A percentile compares a stretch with the other conserved stretches of the same genome.
These are phyloP conservation scores for Gobionotothen gibberifrons DNA, from an alignment of 2,797 vertebrate genomes.

Conservation along the genomic window DNA sequence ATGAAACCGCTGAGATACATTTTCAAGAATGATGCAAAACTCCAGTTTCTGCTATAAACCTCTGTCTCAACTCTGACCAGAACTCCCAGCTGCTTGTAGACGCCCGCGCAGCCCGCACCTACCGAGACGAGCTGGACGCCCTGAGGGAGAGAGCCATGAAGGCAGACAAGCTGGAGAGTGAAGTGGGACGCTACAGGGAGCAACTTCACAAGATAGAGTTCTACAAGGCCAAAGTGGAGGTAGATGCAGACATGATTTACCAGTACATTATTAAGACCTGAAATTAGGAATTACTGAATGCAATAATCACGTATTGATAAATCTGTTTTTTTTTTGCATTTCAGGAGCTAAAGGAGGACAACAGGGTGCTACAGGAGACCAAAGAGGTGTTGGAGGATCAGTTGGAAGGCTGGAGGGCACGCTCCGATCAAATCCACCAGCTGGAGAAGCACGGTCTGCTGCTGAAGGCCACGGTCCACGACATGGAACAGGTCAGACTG, in stretches of 20 bases:
- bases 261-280: background rate
- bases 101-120: slow-evolving; percentile 90
- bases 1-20: background rate
- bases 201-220: slow-evolving; percentile 94
- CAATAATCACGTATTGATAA: background rate
- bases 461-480: slow-evolving; percentile 89
- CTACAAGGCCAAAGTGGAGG: slow-evolving; percentile 95
- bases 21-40: background rate
- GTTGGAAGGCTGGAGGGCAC: slow-evolving; percentile 88
- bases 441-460: slow-evolving; percentile 93
- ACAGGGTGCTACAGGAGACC: slow-evolving; percentile 94
- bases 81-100: slow-evolving; percentile 91
- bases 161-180: slow-evolving; percentile 95
- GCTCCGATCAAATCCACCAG: slow-evolving; percentile 93
- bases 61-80: slow-evolving; percentile 70
- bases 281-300: background rate
- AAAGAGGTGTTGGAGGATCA: slow-evolving; percentile 95
- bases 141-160: slow-evolving; percentile 92
- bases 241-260: slow-evolving; percentile 42
- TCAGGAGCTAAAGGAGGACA: slow-evolving; percentile 95
- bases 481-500: slow-evolving; percentile 92
- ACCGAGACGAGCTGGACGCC: slow-evolving; percentile 92
- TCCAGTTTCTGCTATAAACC: background rate
- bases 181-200: slow-evolving; percentile 91
- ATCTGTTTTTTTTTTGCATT: background rate